Conservation (phyloP, 1,140 invertebrate species). For the Bombus difficillimus region DNA sequence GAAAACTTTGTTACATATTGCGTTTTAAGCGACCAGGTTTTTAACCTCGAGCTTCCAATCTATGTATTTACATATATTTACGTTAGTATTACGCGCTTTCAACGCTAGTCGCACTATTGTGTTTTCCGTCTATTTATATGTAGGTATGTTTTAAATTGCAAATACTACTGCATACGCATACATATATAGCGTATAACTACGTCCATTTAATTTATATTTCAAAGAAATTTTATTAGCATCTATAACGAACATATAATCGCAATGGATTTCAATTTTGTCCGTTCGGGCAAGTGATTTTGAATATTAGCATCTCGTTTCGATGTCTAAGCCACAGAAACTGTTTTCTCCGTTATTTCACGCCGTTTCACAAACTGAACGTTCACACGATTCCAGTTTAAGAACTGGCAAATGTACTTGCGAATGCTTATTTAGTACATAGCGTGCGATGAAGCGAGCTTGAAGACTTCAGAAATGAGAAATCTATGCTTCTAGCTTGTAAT, state of each 20-base stretch:
- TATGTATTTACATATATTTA: constrained; percentile 45
- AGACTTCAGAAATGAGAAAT: constrained; percentile 20
- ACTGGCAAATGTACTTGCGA: constrained; percentile 5
- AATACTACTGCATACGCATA: not conserved
- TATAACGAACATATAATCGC: constrained; percentile 5
- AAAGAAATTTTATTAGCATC: constrained; percentile 12
- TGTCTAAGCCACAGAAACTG: not conserved
- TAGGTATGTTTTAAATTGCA: constrained; percentile 29
- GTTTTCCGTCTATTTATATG: constrained; percentile 55
- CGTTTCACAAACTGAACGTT: not conserved
- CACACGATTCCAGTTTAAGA: not conserved
- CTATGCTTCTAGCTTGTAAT: constrained; percentile 18
- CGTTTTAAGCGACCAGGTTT: constrained; percentile 32
- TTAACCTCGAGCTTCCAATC: constrained; percentile 42
- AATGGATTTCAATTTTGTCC: constrained; percentile 19
- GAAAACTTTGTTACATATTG: constrained; percentile 32
- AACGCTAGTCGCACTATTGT: constrained; percentile 72
- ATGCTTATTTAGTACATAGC: not conserved
- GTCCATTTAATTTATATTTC: constrained; percentile 47
- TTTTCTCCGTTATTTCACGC: not conserved
- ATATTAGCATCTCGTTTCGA: not conserved
- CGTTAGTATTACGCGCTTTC: constrained; percentile 63
- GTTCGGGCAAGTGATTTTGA: not conserved
- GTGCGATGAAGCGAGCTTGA: not conserved
- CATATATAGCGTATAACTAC: constrained; percentile 6